Evolutionary conservation across 2,888 invertebrate species (phyloP).

Genomic region (Eueremaeus valkanovi): DNA sequence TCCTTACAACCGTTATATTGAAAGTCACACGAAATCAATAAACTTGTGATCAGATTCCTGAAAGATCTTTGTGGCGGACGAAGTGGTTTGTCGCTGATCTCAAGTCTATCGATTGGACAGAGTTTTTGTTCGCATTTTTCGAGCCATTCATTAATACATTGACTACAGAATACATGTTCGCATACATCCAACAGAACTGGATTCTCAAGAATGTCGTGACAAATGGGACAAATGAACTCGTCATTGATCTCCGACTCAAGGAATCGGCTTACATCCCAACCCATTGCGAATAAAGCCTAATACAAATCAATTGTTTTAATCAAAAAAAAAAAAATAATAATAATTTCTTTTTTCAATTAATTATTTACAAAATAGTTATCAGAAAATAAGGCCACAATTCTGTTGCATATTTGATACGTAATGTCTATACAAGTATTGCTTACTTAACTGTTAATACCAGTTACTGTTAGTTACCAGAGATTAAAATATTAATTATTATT

Average conservation of each 20-base stretch:
- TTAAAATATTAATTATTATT: too few species aligned
- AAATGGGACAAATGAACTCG: conserved; percentile 38
- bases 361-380: too few species aligned
- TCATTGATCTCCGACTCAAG: conserved; percentile 15
- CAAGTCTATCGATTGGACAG: conserved; percentile 36
- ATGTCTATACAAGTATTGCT: too few species aligned
- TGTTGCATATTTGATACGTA: too few species aligned
- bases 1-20: neutral
- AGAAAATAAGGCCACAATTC: too few species aligned
- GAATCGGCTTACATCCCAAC: conserved; percentile 36
- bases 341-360: too few species aligned
- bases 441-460: too few species aligned
- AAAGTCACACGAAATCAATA: conserved; percentile 30
- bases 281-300: conserved; percentile 27
- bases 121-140: conserved; percentile 3
- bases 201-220: conserved; percentile 36
- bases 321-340: neutral
- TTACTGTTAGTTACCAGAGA: too few species aligned
- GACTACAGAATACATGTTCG: conserved; percentile 35
- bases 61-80: conserved; percentile 35
- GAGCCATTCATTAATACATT: conserved; percentile 35
- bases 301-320: neutral
- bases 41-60: conserved; percentile 20
- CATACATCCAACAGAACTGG: conserved; percentile 9
- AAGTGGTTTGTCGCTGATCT: neutral